Evolutionary conservation across 2,113 vertebrate species (phyloP).

Genomic region (Dolichotis patagonum): DNA sequence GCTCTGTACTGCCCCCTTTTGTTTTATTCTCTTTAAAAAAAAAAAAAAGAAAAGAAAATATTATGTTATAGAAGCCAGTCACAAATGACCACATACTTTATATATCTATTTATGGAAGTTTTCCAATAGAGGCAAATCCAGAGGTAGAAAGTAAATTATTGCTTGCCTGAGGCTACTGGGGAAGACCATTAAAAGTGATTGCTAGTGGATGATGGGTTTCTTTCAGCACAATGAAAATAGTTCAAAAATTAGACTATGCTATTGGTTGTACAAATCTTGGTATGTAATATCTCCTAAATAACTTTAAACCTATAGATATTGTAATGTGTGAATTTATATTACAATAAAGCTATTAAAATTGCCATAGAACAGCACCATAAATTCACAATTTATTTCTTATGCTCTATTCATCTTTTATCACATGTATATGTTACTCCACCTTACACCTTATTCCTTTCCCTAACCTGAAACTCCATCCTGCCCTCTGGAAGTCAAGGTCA

Average conservation of each 20-base stretch:
- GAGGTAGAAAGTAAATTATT: background rate
- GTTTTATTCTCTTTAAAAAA: too few relatives aligned
- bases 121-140: background rate
- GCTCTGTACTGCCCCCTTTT: too few relatives aligned
- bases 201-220: background rate
- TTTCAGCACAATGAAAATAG: background rate
- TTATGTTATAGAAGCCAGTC: background rate
- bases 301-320: background rate
- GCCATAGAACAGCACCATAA: background rate
- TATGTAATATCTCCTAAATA: background rate
- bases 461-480: background rate
- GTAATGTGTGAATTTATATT: background rate
- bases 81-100: background rate
- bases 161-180: background rate
- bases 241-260: background rate
- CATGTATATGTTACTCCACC: too few relatives aligned
- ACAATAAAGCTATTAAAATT: background rate
- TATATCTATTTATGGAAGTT: background rate
- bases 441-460: too few relatives aligned
- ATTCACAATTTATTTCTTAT: background rate
- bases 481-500: background rate
- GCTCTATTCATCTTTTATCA: background rate
- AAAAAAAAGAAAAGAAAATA: too few relatives aligned
- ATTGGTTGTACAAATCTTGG: background rate
- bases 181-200: background rate